phyloP scores from a whole-genome alignment of 37 sponge, comb jelly and placozoan species.

The Halisarca cf. caerulea region DNA sequence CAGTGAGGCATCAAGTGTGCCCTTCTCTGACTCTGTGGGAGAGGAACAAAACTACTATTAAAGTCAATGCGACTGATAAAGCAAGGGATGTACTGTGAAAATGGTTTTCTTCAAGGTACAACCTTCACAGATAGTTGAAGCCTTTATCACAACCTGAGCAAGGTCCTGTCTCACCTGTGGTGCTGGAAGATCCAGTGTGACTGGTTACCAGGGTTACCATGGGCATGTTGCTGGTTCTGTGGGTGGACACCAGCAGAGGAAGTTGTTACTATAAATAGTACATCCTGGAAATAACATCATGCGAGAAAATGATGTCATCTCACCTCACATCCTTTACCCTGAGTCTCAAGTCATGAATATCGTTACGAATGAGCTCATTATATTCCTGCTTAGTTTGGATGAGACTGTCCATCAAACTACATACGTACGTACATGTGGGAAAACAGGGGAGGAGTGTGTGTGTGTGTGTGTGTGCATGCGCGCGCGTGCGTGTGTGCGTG shows the following conservation, averaged over 20 bases:
- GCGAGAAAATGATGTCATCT: not conserved
- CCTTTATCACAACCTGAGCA: no score
- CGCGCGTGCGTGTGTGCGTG: no score
- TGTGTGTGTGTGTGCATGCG: no score
- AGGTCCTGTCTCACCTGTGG: no score
- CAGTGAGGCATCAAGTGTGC: slow-evolving; percentile 10
- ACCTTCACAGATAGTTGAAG: no score
- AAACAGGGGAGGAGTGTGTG: no score
- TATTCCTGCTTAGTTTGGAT: not conserved
- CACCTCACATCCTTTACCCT: not conserved
- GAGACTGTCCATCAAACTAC: slow-evolving; percentile 21
- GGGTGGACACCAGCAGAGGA: not conserved
- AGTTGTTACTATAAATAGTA: no score
- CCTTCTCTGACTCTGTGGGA: slow-evolving; percentile 33
- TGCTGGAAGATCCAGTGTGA: not conserved
- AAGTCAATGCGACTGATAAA: not conserved
- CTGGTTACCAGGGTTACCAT: not conserved
- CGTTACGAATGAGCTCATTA: slow-evolving; percentile 18
- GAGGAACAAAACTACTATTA: not conserved
- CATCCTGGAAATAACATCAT: no score
- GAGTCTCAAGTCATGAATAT: slow-evolving; percentile 1
- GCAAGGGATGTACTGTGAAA: no score
- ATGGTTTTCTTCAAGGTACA: no score
- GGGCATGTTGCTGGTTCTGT: not conserved
- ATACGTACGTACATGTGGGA: no score